phyloP scores from a whole-genome alignment of 2,797 vertebrate genomes.

The Rhinella marina region DNA sequence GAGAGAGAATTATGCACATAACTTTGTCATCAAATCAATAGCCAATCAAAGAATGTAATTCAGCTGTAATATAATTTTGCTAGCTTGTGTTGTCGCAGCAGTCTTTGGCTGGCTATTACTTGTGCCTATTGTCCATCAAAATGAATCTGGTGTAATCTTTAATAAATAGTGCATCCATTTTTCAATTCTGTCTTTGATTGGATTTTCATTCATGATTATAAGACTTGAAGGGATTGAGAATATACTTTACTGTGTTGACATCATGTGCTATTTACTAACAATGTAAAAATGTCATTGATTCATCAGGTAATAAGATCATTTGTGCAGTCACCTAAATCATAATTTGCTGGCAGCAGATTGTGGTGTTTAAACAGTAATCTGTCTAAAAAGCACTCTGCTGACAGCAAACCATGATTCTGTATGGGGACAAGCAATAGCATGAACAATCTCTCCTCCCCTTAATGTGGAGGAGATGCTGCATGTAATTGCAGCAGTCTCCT shows the following conservation, averaged over 20 bases:
- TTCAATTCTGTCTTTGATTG: not conserved
- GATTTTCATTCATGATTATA: not conserved
- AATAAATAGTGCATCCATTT: slow-evolving; percentile 4
- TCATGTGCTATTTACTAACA: too few species aligned
- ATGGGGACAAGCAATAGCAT: too few species aligned
- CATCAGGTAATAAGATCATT: too few species aligned
- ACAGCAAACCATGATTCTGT: too few species aligned
- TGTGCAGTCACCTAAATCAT: too few species aligned
- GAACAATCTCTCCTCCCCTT: too few species aligned
- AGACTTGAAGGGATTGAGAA: not conserved
- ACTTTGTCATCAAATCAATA: not conserved
- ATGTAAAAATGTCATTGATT: too few species aligned
- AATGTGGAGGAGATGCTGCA: too few species aligned
- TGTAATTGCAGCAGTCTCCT: too few species aligned
- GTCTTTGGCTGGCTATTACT: not conserved
- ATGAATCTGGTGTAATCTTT: slow-evolving; percentile 13
- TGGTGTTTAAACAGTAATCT: too few species aligned
- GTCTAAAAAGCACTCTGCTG: too few species aligned
- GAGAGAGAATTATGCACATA: not conserved
- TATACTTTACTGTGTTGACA: not conserved
- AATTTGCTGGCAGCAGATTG: too few species aligned
- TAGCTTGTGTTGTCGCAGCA: not conserved
- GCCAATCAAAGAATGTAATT: not conserved
- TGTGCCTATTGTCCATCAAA: slow-evolving; percentile 1
- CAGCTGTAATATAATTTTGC: not conserved